Percentiles rank a stretch among this genome's conserved stretches.
Conservation (phyloP, 2,888 invertebrate species). For the Calephelis perditalis region DNA sequence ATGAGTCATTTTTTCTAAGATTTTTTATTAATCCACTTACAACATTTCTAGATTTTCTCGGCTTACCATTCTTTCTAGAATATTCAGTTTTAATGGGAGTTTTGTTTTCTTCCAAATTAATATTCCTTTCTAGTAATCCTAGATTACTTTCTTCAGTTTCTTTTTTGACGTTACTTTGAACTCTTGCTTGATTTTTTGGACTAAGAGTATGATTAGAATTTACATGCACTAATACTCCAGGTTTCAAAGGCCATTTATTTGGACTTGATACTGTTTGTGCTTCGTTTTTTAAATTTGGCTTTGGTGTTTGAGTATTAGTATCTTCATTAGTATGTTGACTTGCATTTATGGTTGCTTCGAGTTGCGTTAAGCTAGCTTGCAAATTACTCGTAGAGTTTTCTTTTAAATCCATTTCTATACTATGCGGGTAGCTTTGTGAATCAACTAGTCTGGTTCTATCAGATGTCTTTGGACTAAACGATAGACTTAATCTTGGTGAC, state of each 20-base stretch:
- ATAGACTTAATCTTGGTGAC: constrained; percentile 62
- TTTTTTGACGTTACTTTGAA: constrained; percentile 39
- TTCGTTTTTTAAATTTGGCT: constrained; percentile 47
- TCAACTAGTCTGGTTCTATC: constrained; percentile 70
- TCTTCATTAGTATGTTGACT: constrained; percentile 37
- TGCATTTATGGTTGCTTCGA: constrained; percentile 48
- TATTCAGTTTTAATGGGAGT: constrained; percentile 47
- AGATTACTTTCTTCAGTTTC: constrained; percentile 46
- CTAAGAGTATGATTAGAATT: constrained; percentile 88
- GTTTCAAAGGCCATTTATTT: constrained; percentile 91
- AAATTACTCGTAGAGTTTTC: constrained; percentile 41
- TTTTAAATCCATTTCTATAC: constrained; percentile 59
- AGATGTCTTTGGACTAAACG: constrained; percentile 66
- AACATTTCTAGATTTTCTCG: constrained; percentile 48
- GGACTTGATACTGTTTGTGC: constrained; percentile 65
- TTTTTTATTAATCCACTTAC: constrained; percentile 60
- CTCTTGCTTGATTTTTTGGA: constrained; percentile 71
- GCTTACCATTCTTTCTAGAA: constrained; percentile 60
- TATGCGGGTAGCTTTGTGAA: constrained; percentile 42
- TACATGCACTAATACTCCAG: constrained; percentile 92
- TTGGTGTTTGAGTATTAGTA: constrained; percentile 41
- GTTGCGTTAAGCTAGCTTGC: constrained; percentile 48
- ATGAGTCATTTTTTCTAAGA: constrained; percentile 56
- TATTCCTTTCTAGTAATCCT: constrained; percentile 63
- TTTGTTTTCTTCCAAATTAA: constrained; percentile 37